Evolutionary conservation across 2,888 invertebrate species (phyloP).

Genomic region (Brachyptera risi): DNA sequence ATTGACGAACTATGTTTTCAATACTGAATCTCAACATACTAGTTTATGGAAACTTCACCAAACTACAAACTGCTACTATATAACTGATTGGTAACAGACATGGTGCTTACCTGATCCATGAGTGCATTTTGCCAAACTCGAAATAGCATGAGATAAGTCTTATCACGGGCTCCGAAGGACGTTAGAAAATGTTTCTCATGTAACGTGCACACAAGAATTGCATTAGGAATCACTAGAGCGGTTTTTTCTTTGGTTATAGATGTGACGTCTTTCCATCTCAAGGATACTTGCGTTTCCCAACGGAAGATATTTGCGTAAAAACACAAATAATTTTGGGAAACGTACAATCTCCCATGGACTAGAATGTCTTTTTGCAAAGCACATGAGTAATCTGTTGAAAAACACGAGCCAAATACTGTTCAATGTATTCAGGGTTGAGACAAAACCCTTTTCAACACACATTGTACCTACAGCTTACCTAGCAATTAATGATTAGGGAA

Average conservation of each 20-base stretch:
- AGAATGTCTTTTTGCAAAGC: slow-evolving; percentile 94
- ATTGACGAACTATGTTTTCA: slow-evolving; percentile 27
- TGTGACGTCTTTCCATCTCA: slow-evolving; percentile 87
- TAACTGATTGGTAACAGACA: too few species aligned
- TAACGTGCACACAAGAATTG: slow-evolving; percentile 79
- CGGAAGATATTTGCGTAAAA: slow-evolving; percentile 97
- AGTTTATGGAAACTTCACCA: too few species aligned
- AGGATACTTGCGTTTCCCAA: slow-evolving; percentile 86
- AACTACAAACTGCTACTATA: too few species aligned
- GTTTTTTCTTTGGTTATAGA: slow-evolving; percentile 94
- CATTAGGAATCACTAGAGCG: slow-evolving; percentile 92
- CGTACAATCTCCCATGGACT: slow-evolving; percentile 91
- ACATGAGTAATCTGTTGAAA: slow-evolving; percentile 93
- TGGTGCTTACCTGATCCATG: slow-evolving; percentile 65
- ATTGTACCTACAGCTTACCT: too few species aligned
- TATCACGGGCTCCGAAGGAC: slow-evolving; percentile 90
- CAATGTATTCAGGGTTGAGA: too few species aligned
- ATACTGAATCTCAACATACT: not conserved
- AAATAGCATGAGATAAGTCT: slow-evolving; percentile 92
- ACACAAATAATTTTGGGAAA: slow-evolving; percentile 91
- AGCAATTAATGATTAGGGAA: too few species aligned
- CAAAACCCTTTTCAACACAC: too few species aligned
- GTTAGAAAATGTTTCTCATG: slow-evolving; percentile 89
- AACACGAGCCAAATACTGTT: too few species aligned
- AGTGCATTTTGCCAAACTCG: slow-evolving; percentile 95